Conservation (phyloP, 2,888 invertebrate genomes). For the Melanostoma mellinum region DNA sequence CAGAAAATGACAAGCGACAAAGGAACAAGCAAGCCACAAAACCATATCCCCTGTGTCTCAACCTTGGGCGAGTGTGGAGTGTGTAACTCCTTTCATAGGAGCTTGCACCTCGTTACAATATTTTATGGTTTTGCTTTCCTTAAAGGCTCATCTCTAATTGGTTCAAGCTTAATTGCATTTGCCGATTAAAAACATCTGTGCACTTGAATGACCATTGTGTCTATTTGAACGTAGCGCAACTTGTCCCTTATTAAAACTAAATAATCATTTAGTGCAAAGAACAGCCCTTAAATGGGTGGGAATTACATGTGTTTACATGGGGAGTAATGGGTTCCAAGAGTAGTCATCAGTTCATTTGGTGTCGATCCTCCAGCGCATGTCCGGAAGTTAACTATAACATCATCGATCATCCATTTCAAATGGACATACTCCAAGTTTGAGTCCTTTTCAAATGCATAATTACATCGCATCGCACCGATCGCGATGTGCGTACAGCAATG, state of each 20-base stretch:
- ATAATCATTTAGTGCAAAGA: conserved; percentile 50
- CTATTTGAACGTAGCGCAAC: conserved; percentile 8
- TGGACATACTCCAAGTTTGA: conserved; percentile 50
- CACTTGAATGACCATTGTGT: conserved; percentile 28
- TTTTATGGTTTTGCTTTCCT: conserved; percentile 49
- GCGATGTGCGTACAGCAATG: not conserved
- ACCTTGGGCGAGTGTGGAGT: not conserved
- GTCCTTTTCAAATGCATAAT: conserved; percentile 44
- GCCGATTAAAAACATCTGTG: conserved; percentile 41
- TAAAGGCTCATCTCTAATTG: conserved; percentile 64
- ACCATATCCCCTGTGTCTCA: not conserved
- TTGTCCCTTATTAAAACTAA: conserved; percentile 55
- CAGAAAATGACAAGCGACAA: conserved; percentile 14
- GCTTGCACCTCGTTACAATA: conserved; percentile 49
- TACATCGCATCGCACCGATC: conserved; percentile 6
- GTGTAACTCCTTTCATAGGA: conserved; percentile 9
- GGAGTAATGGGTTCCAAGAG: conserved; percentile 55
- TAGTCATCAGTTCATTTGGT: conserved; percentile 34
- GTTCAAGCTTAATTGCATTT: conserved; percentile 63
- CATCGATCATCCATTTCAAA: conserved; percentile 68
- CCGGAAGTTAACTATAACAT: conserved; percentile 67
- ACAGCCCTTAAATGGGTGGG: conserved; percentile 59
- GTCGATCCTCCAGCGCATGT: conserved; percentile 33
- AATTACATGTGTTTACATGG: conserved; percentile 71
- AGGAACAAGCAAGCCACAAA: conserved; percentile 11